Conservation (phyloP, 2,888 invertebrate genomes). For the Hyposoter dolosus region DNA sequence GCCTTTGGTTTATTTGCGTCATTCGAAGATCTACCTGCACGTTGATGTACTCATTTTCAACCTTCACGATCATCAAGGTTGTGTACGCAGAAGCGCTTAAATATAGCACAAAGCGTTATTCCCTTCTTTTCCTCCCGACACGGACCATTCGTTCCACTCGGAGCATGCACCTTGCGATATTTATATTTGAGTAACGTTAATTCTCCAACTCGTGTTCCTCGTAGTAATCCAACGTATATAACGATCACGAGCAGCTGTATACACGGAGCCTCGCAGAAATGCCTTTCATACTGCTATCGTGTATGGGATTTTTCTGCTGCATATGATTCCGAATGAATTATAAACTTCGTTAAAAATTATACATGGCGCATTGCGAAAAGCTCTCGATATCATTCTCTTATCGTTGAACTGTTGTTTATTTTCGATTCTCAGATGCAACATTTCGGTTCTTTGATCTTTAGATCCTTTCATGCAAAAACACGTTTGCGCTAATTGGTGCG, state of each 20-base stretch:
- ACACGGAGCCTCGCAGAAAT: neutral
- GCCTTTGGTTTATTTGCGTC: constrained; percentile 41
- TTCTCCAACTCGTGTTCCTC: constrained; percentile 41
- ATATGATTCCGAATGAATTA: neutral
- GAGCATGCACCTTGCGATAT: constrained; percentile 66
- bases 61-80: constrained; percentile 16
- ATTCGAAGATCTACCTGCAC: constrained; percentile 23
- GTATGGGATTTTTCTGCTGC: neutral
- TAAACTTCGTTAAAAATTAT: constrained; percentile 5
- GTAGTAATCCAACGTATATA: constrained; percentile 27
- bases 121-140: constrained; percentile 36
- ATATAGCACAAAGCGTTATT: constrained; percentile 57
- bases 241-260: constrained; percentile 61
- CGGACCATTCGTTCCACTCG: constrained; percentile 64
- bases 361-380: neutral
- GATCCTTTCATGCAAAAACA: neutral
- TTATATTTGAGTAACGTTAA: constrained; percentile 57
- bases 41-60: neutral
- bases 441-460: neutral
- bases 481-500: neutral
- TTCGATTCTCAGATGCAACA: constrained; percentile 7
- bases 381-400: neutral
- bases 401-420: neutral
- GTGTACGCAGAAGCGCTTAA: constrained; percentile 35
- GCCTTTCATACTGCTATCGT: constrained; percentile 2